phyloP scores from a whole-genome alignment of 1,140 invertebrate genomes.

The Reticulitermes speratus region DNA sequence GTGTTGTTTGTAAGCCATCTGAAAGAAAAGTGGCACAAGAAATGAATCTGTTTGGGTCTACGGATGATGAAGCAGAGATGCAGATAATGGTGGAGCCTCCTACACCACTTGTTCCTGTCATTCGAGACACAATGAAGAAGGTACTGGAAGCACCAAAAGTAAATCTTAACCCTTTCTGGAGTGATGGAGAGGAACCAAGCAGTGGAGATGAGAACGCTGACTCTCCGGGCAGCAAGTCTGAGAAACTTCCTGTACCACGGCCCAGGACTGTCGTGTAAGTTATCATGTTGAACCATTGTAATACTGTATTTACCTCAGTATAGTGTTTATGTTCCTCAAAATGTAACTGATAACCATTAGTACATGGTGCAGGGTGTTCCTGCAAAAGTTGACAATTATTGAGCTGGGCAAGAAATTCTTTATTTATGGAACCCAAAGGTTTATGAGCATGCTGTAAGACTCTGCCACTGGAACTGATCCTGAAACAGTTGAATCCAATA shows the following conservation, averaged over 20 bases:
- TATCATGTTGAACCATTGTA: background rate
- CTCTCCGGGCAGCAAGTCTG: background rate
- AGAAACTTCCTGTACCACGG: conserved; percentile 54
- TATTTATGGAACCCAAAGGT: too few relatives aligned
- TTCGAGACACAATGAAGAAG: background rate
- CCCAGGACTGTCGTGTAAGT: conserved; percentile 52
- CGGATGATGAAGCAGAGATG: conserved; percentile 61
- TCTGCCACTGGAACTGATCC: too few relatives aligned
- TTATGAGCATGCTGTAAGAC: too few relatives aligned
- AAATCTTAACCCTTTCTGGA: conserved; percentile 66
- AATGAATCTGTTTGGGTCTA: conserved; percentile 72
- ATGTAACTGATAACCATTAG: too few relatives aligned
- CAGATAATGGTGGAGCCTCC: conserved; percentile 35
- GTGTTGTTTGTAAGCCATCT: background rate
- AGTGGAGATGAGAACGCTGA: conserved; percentile 48
- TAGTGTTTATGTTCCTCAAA: too few relatives aligned
- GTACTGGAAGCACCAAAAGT: conserved; percentile 30
- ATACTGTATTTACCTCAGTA: too few relatives aligned
- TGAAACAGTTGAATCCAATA: too few relatives aligned
- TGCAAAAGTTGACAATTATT: too few relatives aligned
- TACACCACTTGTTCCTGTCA: conserved; percentile 38
- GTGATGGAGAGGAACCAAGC: conserved; percentile 62
- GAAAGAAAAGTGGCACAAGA: conserved; percentile 37
- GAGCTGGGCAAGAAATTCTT: too few relatives aligned
- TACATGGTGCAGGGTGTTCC: too few relatives aligned